A percentile compares a stretch with the other conserved stretches of the same genome.
These are phyloP conservation scores for Hirtodrosophila alboralis DNA, from an alignment of 2,888 invertebrate species.

Conservation along the genomic window DNA sequence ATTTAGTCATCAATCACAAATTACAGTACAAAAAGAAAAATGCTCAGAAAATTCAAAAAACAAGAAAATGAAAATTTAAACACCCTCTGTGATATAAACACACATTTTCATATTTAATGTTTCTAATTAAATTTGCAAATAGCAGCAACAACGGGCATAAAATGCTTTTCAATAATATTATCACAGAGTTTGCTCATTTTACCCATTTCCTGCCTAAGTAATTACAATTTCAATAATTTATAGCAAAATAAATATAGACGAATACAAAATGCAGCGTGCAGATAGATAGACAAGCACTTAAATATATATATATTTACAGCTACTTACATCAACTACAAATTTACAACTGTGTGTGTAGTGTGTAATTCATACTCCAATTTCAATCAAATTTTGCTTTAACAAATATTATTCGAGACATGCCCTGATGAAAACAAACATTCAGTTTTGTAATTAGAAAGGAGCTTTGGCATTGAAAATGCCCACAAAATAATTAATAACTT, in stretches of 20 bases:
- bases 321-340: constrained; percentile 5
- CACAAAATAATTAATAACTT: constrained; percentile 72
- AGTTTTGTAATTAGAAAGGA: constrained; percentile 52
- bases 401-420: constrained; percentile 57
- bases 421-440: neutral
- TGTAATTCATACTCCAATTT: constrained; percentile 40
- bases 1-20: constrained; percentile 59
- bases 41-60: constrained; percentile 18
- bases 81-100: neutral
- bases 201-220: constrained; percentile 57
- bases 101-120: constrained; percentile 41
- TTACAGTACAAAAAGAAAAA: too few relatives aligned
- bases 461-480: constrained; percentile 37
- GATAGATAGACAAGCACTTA: constrained; percentile 23
- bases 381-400: constrained; percentile 63
- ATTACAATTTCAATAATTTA: constrained; percentile 78
- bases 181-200: constrained; percentile 30
- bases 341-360: constrained; percentile 9
- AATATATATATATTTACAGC: constrained; percentile 31
- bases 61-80: neutral
- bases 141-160: constrained; percentile 16
- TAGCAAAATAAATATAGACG: constrained; percentile 53
- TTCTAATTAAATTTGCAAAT: constrained; percentile 72
- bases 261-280: constrained; percentile 31
- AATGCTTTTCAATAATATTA: constrained; percentile 25